Base-by-base conservation (phyloP, 2,797 vertebrate species). In the Picus viridis region DNA sequence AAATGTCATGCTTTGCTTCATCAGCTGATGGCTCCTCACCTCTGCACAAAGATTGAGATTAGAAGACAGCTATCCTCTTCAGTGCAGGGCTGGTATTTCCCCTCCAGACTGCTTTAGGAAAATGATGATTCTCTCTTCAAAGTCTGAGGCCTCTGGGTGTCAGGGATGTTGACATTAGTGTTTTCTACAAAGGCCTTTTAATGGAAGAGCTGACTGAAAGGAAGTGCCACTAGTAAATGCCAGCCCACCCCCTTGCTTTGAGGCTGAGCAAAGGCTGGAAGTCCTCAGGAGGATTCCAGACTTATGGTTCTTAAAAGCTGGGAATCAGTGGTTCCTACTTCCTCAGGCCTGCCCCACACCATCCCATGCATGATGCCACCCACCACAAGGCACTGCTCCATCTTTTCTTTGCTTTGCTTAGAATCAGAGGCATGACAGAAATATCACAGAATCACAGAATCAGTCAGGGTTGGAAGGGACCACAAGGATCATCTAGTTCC, bases 1-100 rank as follows among this genome's bases (percentile, higher is more conserved):
- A 92, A 89, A 70, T 67, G 10, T 88, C 64, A 86, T 86, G 43
- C 72, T 90, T 92, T 89, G 67, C 65, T 90, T 83, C 83, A 76
- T 63, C 63, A 84, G 41, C 69, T 54, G 14, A 71, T 88, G 49
- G 45, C 59, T 90, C 7, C 1, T 56, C 68, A 80, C 49, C 51
- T 85, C 82, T 87, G 83, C 82, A 80, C 74, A 70, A 82, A 81
- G 72, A 76, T 10, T 64, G 68, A 84, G 86, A 73, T 89, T 84
- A 86, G 81, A 83, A 92, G 32, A 65, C 17, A 83, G 75, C 63
- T 80, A 32, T 45, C 51, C 26, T 88, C 43, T 88, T 80, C 63
- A 72, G 56, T 47, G 41, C 27, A 64, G 32, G 63, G 72, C 85
- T 34, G 62, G 41, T 82, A 69, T 78, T 88, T 87, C 10, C 27